These are phyloP conservation scores for Myotis vivesi DNA, from an alignment of 2,797 vertebrate species.

Conservation along the genomic window DNA sequence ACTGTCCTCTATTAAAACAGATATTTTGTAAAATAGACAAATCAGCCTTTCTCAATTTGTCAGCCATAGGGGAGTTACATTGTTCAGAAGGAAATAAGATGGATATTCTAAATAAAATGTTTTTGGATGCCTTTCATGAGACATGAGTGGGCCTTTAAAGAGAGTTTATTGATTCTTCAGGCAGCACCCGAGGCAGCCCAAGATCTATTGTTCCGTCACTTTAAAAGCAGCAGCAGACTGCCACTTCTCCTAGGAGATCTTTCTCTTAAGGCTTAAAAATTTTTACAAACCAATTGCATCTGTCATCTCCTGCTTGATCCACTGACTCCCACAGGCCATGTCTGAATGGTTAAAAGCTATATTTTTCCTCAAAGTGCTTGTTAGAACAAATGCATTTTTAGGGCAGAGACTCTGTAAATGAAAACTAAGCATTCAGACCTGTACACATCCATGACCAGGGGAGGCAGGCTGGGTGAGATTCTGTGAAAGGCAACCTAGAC, in stretches of 20 bases:
- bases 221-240: constrained; percentile 56
- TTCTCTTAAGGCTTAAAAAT: constrained; percentile 68
- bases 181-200: constrained; percentile 65
- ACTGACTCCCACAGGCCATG: constrained; percentile 53
- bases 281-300: constrained; percentile 69
- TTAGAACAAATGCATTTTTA: constrained; percentile 70
- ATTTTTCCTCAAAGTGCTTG: constrained; percentile 62
- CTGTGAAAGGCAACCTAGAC: neutral
- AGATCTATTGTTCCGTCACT: constrained; percentile 74
- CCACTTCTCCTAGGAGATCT: constrained; percentile 73
- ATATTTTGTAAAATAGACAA: constrained; percentile 62
- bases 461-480: neutral
- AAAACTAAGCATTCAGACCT: constrained; percentile 40
- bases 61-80: constrained; percentile 28
- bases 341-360: constrained; percentile 64
- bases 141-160: constrained; percentile 74
- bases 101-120: constrained; percentile 74
- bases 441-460: neutral
- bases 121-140: constrained; percentile 73
- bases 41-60: constrained; percentile 71
- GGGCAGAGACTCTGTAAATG: constrained; percentile 53
- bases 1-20: constrained; percentile 54
- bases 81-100: constrained; percentile 70
- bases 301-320: constrained; percentile 75
- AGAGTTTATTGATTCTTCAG: constrained; percentile 72